Conservation (phyloP, 2,888 invertebrate genomes). For the Drosophila antonietae region DNA sequence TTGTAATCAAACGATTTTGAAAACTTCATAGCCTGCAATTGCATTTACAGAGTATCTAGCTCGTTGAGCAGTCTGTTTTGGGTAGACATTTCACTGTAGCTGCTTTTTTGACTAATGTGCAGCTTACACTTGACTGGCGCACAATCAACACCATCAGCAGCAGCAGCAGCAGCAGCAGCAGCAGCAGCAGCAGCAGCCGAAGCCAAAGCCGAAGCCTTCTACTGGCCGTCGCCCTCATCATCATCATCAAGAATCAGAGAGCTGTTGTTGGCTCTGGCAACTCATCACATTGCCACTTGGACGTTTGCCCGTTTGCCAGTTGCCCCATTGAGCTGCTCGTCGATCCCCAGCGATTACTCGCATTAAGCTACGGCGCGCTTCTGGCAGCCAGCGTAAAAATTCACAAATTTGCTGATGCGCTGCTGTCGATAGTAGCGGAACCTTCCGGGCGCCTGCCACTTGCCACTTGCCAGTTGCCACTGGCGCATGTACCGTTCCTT, state of each 20-base stretch:
- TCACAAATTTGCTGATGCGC: constrained; percentile 75
- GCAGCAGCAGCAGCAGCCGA: constrained; percentile 30
- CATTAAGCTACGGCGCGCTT: constrained; percentile 63
- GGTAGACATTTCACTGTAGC: constrained; percentile 12
- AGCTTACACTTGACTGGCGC: constrained; percentile 80
- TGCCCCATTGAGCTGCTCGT: constrained; percentile 24
- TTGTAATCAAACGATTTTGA: no score
- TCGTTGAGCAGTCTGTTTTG: constrained; percentile 1
- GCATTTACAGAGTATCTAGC: neutral
- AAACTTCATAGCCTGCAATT: neutral
- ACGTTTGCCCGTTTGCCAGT: constrained; percentile 36
- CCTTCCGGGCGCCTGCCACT: constrained; percentile 33
- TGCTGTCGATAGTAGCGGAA: constrained; percentile 57
- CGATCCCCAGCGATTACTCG: constrained; percentile 65
- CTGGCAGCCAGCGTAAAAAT: constrained; percentile 75
- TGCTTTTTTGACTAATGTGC: constrained; percentile 76
- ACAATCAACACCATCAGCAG: constrained; percentile 77
- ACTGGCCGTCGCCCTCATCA: constrained; percentile 52
- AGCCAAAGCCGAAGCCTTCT: constrained; percentile 20
- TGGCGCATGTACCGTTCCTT: constrained; percentile 51
- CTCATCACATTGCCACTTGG: constrained; percentile 66
- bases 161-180: no score
- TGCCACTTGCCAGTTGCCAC: constrained; percentile 33
- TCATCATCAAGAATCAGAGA: constrained; percentile 29
- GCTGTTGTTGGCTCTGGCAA: constrained; percentile 38